Evolutionary conservation across 2,888 invertebrate genomes (phyloP).

Genomic region (Spisula subtruncata): DNA sequence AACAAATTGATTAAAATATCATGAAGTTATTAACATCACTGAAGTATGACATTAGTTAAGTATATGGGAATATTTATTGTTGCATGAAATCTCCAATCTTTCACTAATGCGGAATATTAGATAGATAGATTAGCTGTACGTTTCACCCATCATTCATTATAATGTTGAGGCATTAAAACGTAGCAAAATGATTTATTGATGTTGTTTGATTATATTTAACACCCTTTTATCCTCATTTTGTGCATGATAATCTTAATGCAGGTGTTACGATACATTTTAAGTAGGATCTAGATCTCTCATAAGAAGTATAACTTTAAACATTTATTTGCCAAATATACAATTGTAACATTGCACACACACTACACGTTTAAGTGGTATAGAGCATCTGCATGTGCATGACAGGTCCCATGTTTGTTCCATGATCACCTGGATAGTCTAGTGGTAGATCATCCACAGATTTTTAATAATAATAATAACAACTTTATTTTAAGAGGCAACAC

Average conservation of each 20-base stretch:
- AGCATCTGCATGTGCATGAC: too few species aligned
- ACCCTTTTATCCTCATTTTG: not conserved
- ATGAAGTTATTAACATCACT: not conserved
- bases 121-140: not conserved
- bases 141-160: not conserved
- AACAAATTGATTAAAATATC: not conserved
- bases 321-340: too few species aligned
- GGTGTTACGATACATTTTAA: not conserved
- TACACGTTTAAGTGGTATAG: too few species aligned
- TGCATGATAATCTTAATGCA: not conserved
- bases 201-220: not conserved
- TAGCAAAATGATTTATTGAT: not conserved
- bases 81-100: not conserved
- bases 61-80: not conserved
- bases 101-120: not conserved
- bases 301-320: too few species aligned
- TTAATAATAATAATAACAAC: too few species aligned
- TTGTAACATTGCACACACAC: too few species aligned
- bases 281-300: not conserved
- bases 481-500: too few species aligned
- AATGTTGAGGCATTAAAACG: not conserved
- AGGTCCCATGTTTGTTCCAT: too few species aligned
- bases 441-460: too few species aligned
- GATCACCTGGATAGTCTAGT: too few species aligned
- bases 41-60: not conserved